phyloP scores from a whole-genome alignment of 2,113 vertebrate species.

The Sylvilagus bachmani region DNA sequence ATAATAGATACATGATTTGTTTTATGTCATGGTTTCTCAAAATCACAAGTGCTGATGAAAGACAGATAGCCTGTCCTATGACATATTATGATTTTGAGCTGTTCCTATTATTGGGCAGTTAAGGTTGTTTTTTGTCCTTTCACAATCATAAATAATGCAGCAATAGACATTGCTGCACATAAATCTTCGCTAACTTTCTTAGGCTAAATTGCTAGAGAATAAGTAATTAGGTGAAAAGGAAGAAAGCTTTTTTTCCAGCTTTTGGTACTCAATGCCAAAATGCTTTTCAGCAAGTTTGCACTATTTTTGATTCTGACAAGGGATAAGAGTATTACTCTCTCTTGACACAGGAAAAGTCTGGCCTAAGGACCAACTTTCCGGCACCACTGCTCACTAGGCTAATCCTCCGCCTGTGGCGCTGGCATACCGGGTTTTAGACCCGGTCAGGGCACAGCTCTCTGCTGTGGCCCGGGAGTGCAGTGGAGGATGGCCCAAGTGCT shows the following conservation, averaged over 20 bases:
- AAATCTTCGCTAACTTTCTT: constrained; percentile 70
- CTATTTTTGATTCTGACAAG: constrained; percentile 23
- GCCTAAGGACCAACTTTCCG: not conserved
- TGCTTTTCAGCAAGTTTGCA: constrained; percentile 3
- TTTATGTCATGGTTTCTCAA: constrained; percentile 2
- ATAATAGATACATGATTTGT: not conserved
- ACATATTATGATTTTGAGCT: constrained; percentile 41
- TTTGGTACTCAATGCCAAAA: constrained; percentile 12
- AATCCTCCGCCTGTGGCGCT: too few relatives aligned
- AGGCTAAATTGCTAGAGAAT: constrained; percentile 64
- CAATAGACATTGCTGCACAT: constrained; percentile 33
- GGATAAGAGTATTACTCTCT: not conserved
- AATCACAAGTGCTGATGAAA: constrained; percentile 33
- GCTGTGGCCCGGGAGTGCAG: too few relatives aligned
- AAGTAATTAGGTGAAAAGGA: constrained; percentile 61
- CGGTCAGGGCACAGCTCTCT: too few relatives aligned
- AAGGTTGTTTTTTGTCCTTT: constrained; percentile 41
- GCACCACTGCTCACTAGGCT: too few relatives aligned
- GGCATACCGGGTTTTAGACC: too few relatives aligned
- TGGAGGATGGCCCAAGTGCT: too few relatives aligned
- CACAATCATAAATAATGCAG: constrained; percentile 70
- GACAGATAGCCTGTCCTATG: not conserved
- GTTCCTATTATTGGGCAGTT: constrained; percentile 54
- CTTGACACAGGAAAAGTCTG: not conserved
- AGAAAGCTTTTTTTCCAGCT: not conserved